Evolutionary conservation across 2,797 vertebrate species (phyloP), one percentile per base, ranked within the genome.

Genomic region (Lutra lutra): DNA sequence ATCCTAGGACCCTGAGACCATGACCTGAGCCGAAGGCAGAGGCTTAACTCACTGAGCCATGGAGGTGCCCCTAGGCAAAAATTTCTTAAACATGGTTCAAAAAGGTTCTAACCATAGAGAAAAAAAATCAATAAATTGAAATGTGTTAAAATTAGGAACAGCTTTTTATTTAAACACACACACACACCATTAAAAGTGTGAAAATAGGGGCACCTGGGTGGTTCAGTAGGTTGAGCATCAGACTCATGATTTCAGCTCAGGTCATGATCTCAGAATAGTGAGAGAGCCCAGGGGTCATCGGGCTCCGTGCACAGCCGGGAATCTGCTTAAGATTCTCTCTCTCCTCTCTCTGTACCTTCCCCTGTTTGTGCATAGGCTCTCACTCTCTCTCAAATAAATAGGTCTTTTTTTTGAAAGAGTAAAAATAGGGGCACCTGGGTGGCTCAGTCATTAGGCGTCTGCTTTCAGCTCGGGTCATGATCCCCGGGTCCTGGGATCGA

Each of bases 81-180:
- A 46, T 83, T 83, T 94, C 75, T 93, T 87, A 85, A 85, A 60
- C n/a, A 66, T 40, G 18, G 40, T 64, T 60, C 58, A 56, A 79
- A 91, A 86, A 51, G 43, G 21, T 83, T 62, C 13, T 89, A 80
- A 68, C 15, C 48, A 51, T 60, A 75, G 17, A 79, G 72, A 35
- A 72, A 86, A 35, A 91, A 94, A 89, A 58, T 43, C 11, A n/a
- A 20, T 51, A 87, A 66, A 68, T 70, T 84, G 38, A 21, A 97
- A 83, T 70, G 38, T 46, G 48, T 70, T 93, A 86, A 93, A 95
- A 70, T 70, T 89, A 86, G 72, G 17, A 91, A 82, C 25, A 91
- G 11, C 3, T 73, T 38, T 91, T 73, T 35, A 75, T 73, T 73
- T 4, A n/a, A 46, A 73, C 43, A 29, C 12, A 15, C 51, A 51